Evolutionary conservation across 2,797 vertebrate species (phyloP), one percentile per base, ranked within the genome.

Genomic region (Enoplosus armatus): DNA sequence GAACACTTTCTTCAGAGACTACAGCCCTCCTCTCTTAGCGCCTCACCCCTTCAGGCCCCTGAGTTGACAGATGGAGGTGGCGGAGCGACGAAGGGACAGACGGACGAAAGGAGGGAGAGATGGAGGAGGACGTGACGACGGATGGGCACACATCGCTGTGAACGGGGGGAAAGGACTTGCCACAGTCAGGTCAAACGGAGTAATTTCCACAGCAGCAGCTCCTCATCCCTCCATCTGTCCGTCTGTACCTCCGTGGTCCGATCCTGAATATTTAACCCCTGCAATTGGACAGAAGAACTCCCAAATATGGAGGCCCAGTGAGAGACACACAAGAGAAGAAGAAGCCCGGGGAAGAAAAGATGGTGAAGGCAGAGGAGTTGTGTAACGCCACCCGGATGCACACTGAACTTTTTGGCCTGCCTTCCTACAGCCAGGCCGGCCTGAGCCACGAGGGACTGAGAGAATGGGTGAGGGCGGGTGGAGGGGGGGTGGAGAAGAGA

Each of bases 1-100:
- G 81, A 75, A 84, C 71, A 79, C 74, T 90, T 89, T 89, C 80
- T 85, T 87, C 68, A 81, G 75, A 89, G 88, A 84, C 90, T 85
- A 72, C 77, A 83, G 54, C 83, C 84, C 78, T 85, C 80, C 82
- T 87, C 85, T 88, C 56, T 70, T 58, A 76, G 74, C 45, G 29
- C 75, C 83, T 80, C 70, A 64, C 69, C 78, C 79, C 76, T 77
- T 77, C 69, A 72, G 85, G 75, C 71, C 72, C 77, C 72, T n/a
- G 79, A 80, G 77, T 24, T 14, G 79, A 89, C 75, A 84, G 80
- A 91, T 80, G 85, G 85, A 85, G 75, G 82, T 74, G 80, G 75
- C 51, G 61, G 75, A 78, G 80, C 53, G 50, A 79, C 72, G 68
- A 83, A 47, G 67, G 80, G 75, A 82, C 63, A 51, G 77, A 84